A percentile compares a stretch with the other conserved stretches of the same genome.
Conservation (phyloP, 2,797 vertebrate genomes). For the Brachyalestes nurse region DNA sequence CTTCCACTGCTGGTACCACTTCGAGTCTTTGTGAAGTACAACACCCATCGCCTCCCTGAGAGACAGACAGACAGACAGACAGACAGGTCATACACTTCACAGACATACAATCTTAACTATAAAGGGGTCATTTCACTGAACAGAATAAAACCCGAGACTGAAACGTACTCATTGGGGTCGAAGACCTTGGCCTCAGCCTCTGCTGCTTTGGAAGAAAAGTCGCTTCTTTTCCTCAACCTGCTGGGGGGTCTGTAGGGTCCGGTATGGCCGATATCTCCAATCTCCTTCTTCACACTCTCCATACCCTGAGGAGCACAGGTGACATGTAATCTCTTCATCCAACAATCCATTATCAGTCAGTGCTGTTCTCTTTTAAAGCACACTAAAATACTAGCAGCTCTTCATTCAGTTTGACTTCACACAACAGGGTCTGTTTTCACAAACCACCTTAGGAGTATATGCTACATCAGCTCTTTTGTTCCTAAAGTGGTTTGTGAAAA, state of each 20-base stretch:
- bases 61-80: background rate
- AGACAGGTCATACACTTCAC: background rate
- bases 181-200: slow-evolving; percentile 82
- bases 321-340: background rate
- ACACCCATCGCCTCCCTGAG: slow-evolving; percentile 89
- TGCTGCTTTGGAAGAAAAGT: slow-evolving; percentile 84
- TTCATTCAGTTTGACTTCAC: too few species aligned
- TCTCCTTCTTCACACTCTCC: slow-evolving; percentile 91
- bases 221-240: slow-evolving; percentile 87
- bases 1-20: slow-evolving; percentile 98
- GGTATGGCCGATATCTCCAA: slow-evolving; percentile 86
- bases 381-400: too few species aligned
- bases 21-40: slow-evolving; percentile 97
- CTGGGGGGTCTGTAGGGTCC: slow-evolving; percentile 89
- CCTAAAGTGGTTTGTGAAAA: too few species aligned
- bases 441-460: too few species aligned
- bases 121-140: too few species aligned
- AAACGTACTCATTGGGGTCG: slow-evolving; percentile 90
- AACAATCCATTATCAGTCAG: too few species aligned
- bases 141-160: background rate
- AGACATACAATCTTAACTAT: background rate
- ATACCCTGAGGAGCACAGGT: slow-evolving; percentile 80
- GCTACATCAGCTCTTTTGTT: too few species aligned
- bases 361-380: too few species aligned
- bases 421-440: too few species aligned